phyloP scores from a whole-genome alignment of 2,797 vertebrate species.

The Bufotes viridis region DNA sequence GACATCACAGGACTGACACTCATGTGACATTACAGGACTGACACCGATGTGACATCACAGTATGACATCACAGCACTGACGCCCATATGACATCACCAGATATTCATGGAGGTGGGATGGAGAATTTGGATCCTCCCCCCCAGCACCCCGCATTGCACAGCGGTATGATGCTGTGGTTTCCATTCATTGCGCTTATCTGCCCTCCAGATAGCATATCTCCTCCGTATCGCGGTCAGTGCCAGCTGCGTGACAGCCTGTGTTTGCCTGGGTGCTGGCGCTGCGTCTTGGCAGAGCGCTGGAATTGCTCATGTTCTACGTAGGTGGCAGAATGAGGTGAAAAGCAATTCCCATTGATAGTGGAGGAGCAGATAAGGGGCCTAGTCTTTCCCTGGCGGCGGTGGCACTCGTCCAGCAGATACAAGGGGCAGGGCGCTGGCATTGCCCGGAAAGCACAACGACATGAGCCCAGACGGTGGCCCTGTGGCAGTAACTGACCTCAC shows the following conservation, averaged over 20 bases:
- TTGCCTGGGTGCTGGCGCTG: not conserved
- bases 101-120: no score
- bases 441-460: not conserved
- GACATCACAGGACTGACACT: no score
- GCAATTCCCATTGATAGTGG: constrained; percentile 34
- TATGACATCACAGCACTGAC: no score
- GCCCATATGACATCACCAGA: no score
- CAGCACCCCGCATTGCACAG: not conserved
- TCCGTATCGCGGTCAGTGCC: not conserved
- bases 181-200: not conserved
- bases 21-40: no score
- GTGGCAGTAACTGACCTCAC: no score
- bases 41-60: no score
- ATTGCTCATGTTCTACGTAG: constrained; percentile 26
- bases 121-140: no score
- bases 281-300: not conserved
- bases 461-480: not conserved
- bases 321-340: constrained; percentile 41
- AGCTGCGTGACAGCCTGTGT: constrained; percentile 25
- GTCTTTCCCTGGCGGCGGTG: not conserved
- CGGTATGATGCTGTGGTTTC: not conserved
- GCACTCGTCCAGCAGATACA: constrained; percentile 13
- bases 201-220: constrained; percentile 24
- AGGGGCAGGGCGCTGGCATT: not conserved
- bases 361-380: constrained; percentile 28